Evolutionary conservation across 2,797 vertebrate genomes (phyloP).

Genomic region (Prionace glauca): DNA sequence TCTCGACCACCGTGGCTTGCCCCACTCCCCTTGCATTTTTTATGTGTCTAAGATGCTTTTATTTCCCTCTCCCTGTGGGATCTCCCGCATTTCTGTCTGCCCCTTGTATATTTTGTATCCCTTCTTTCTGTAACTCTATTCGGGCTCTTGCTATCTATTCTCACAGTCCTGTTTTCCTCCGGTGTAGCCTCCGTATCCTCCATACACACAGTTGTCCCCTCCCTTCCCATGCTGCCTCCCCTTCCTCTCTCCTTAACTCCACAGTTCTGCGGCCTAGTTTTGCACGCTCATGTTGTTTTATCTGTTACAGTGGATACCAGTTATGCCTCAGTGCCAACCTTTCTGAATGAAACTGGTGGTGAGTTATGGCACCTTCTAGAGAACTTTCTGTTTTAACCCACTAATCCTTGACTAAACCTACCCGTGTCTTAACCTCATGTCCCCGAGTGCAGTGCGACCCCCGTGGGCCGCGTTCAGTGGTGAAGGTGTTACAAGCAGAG

Average conservation of each 20-base stretch:
- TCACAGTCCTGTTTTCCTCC: background rate
- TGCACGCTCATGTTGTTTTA: constrained; percentile 58
- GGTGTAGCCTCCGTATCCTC: background rate
- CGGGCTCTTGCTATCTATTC: too few species aligned
- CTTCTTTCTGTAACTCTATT: background rate
- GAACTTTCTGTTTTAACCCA: constrained; percentile 53
- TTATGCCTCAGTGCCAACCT: constrained; percentile 69
- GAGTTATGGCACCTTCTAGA: constrained; percentile 64
- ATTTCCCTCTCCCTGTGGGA: background rate
- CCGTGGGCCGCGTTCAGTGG: background rate
- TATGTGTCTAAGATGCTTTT: background rate
- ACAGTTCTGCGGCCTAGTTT: constrained; percentile 43
- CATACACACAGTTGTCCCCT: background rate
- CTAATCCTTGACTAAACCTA: constrained; percentile 57
- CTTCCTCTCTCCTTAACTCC: constrained; percentile 35
- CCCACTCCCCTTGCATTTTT: background rate
- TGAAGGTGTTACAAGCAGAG: background rate
- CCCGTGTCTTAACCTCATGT: constrained; percentile 3
- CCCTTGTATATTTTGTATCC: background rate
- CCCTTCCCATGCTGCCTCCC: background rate
- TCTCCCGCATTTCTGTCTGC: background rate
- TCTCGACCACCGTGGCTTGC: background rate
- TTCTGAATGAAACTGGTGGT: constrained; percentile 87
- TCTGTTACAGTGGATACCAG: constrained; percentile 82
- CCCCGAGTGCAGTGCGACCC: background rate